Conservation (phyloP, 2,113 vertebrate species). For the Colistium nudipinnis region DNA sequence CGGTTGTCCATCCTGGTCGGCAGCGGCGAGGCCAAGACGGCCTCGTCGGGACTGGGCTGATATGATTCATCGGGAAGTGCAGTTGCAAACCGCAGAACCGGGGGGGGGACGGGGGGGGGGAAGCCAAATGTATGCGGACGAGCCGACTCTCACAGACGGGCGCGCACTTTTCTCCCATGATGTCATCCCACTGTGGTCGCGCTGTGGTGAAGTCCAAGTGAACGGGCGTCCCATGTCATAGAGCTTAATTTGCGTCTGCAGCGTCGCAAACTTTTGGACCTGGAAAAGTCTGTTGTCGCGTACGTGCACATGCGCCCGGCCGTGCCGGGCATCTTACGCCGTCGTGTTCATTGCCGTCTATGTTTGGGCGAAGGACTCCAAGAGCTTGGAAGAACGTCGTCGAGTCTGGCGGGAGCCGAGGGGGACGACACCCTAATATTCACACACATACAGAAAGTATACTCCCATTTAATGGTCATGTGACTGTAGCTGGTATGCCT, state of each 20-base stretch:
- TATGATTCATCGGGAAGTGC: constrained; percentile 62
- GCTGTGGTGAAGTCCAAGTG: no score
- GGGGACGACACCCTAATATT: neutral
- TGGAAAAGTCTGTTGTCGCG: no score
- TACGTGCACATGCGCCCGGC: no score
- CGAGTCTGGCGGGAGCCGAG: neutral
- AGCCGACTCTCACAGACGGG: constrained; percentile 20
- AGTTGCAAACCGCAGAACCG: constrained; percentile 29
- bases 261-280: no score
- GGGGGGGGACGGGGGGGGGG: constrained; percentile 23
- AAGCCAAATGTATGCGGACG: constrained; percentile 29
- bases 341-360: no score
- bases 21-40: constrained; percentile 45
- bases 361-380: neutral
- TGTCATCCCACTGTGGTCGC: constrained; percentile 43
- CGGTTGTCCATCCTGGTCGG: constrained; percentile 51
- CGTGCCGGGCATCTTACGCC: no score
- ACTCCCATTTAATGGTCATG: no score
- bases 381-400: neutral
- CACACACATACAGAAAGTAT: no score
- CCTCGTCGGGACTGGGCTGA: constrained; percentile 66
- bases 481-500: no score
- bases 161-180: constrained; percentile 62
- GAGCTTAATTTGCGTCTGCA: no score
- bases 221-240: no score